Conservation (phyloP, 53 echinoderm and acorn worm genomes). For the Zoroaster sp. region DNA sequence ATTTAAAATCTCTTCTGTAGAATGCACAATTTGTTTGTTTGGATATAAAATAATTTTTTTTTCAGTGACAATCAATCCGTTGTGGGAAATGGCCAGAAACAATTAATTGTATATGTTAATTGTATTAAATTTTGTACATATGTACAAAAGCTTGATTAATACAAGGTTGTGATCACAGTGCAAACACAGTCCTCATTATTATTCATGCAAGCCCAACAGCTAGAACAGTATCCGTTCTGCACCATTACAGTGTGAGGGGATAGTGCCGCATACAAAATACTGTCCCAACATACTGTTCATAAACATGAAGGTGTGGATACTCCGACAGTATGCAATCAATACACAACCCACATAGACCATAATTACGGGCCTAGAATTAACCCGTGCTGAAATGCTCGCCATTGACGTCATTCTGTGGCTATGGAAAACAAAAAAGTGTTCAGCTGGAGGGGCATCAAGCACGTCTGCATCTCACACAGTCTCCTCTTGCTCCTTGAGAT, state of each 20-base stretch:
- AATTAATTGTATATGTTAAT: background rate
- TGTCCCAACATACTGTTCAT: background rate
- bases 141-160: background rate
- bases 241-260: constrained; percentile 1
- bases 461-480: background rate
- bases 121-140: background rate
- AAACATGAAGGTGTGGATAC: constrained; percentile 40
- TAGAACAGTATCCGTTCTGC: constrained; percentile 29
- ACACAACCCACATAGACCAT: constrained; percentile 14
- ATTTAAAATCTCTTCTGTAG: too few relatives aligned
- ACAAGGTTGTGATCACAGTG: background rate
- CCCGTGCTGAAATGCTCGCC: constrained; percentile 41
- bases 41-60: too few relatives aligned
- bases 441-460: background rate
- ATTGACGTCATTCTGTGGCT: constrained; percentile 53
- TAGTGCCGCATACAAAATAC: background rate
- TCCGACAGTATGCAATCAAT: constrained; percentile 40
- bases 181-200: background rate
- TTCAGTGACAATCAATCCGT: too few relatives aligned
- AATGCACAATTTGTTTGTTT: too few relatives aligned
- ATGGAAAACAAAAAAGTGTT: constrained; percentile 16
- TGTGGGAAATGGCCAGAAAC: too few relatives aligned
- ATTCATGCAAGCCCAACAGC: constrained; percentile 27
- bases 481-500: background rate
- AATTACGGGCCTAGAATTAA: constrained; percentile 48